phyloP scores from a whole-genome alignment of 2,113 vertebrate genomes.

The Paradisaea rubra region DNA sequence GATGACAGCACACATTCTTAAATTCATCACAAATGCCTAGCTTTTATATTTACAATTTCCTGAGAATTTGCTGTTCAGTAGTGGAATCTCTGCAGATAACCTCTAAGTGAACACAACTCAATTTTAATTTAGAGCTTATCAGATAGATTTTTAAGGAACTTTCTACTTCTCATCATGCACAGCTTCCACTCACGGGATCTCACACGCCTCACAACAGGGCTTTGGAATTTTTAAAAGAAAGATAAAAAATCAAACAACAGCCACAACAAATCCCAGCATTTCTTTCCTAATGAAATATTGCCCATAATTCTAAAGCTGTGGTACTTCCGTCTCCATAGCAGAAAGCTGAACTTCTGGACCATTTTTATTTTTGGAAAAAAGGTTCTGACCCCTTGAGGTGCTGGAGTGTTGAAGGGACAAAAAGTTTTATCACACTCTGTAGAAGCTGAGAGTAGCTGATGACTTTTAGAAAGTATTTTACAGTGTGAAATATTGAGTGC shows the following conservation, averaged over 20 bases:
- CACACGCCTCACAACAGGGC: not conserved
- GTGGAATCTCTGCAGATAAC: slow-evolving; percentile 2
- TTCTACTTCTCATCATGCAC: not conserved
- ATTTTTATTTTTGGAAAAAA: not conserved
- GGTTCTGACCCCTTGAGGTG: not conserved
- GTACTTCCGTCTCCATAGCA: fast-evolving
- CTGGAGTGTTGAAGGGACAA: not conserved
- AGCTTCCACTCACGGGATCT: not conserved
- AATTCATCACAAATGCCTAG: slow-evolving; percentile 1
- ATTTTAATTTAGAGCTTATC: slow-evolving; percentile 2
- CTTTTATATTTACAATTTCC: slow-evolving; percentile 17
- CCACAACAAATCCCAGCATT: not conserved
- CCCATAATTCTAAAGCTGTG: not conserved
- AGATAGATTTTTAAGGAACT: not conserved
- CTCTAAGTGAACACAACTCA: not conserved
- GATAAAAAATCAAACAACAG: not conserved
- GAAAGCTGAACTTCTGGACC: not conserved
- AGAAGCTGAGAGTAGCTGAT: not conserved
- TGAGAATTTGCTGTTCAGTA: slow-evolving; percentile 5
- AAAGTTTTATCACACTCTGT: not conserved
- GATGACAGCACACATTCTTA: slow-evolving; percentile 4
- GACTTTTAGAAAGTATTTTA: not conserved
- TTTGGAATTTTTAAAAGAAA: not conserved
- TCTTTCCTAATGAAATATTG: not conserved
- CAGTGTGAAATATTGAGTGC: not conserved